Evolutionary conservation across 1,140 invertebrate species (phyloP).

Genomic region (Thaumetopoea pityocampa): DNA sequence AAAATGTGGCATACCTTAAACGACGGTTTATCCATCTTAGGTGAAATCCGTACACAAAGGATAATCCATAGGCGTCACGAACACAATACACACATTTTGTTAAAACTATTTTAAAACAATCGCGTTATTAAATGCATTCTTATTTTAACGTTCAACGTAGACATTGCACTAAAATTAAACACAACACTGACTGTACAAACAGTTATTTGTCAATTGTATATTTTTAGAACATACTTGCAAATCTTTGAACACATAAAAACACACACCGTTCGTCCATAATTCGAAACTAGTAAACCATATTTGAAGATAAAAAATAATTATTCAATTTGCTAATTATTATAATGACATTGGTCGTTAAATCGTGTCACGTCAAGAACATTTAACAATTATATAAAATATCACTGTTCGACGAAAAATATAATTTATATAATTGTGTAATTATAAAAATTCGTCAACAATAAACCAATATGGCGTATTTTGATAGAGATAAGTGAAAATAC

Average conservation of each 20-base stretch:
- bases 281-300: constrained; percentile 9
- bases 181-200: constrained; percentile 33
- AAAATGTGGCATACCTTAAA: constrained; percentile 35
- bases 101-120: constrained; percentile 23
- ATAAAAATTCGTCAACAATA: constrained; percentile 46
- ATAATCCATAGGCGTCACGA: constrained; percentile 25
- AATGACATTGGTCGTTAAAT: neutral
- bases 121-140: constrained; percentile 31
- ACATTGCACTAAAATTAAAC: constrained; percentile 47
- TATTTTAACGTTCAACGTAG: constrained; percentile 31
- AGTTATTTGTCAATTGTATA: constrained; percentile 37
- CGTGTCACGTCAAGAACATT: neutral
- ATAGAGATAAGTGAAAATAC: constrained; percentile 57
- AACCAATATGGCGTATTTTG: constrained; percentile 66
- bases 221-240: constrained; percentile 29
- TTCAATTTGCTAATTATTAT: constrained; percentile 1
- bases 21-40: constrained; percentile 54
- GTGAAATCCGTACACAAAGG: constrained; percentile 37
- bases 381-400: neutral
- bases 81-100: constrained; percentile 30
- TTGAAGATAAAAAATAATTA: constrained; percentile 21
- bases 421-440: constrained; percentile 6
- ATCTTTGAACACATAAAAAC: constrained; percentile 5
- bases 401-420: constrained; percentile 1
- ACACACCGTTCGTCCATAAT: constrained; percentile 5